phyloP scores from a whole-genome alignment of 2,888 invertebrate species.

The Acleris emargana region DNA sequence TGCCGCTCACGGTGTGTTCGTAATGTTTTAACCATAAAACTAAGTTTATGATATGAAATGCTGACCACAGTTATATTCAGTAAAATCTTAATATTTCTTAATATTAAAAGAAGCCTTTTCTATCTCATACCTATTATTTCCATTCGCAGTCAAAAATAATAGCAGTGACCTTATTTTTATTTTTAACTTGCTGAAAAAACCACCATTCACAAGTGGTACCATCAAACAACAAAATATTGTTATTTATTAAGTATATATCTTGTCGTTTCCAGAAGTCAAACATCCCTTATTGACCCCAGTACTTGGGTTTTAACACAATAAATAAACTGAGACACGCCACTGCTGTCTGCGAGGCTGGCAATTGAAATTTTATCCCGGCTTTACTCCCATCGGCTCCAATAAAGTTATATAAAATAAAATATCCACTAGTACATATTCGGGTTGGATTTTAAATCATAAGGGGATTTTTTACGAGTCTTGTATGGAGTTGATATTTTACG shows the following conservation, averaged over 20 bases:
- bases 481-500: conserved; percentile 35
- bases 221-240: not conserved
- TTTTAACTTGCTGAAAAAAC: too few species aligned
- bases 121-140: too few species aligned
- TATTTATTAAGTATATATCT: conserved; percentile 3
- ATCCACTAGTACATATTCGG: conserved; percentile 45
- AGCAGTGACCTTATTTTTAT: too few species aligned
- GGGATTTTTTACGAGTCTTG: conserved; percentile 49
- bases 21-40: too few species aligned
- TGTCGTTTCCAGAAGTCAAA: conserved; percentile 49
- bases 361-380: conserved; percentile 81
- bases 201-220: too few species aligned
- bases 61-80: too few species aligned
- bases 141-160: too few species aligned
- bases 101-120: too few species aligned
- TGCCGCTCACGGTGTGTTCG: too few species aligned
- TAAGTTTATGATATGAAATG: too few species aligned
- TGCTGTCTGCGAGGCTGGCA: conserved; percentile 76
- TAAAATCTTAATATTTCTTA: too few species aligned
- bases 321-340: conserved; percentile 75
- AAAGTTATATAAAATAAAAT: conserved; percentile 74
- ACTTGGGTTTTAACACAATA: conserved; percentile 72
- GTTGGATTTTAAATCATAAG: conserved; percentile 64
- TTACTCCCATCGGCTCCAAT: conserved; percentile 73
- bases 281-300: conserved; percentile 49